Percentiles rank a stretch among this genome's conserved stretches.
phyloP scores from a whole-genome alignment of 2,797 vertebrate species.

The Pantherophis vulpinus region DNA sequence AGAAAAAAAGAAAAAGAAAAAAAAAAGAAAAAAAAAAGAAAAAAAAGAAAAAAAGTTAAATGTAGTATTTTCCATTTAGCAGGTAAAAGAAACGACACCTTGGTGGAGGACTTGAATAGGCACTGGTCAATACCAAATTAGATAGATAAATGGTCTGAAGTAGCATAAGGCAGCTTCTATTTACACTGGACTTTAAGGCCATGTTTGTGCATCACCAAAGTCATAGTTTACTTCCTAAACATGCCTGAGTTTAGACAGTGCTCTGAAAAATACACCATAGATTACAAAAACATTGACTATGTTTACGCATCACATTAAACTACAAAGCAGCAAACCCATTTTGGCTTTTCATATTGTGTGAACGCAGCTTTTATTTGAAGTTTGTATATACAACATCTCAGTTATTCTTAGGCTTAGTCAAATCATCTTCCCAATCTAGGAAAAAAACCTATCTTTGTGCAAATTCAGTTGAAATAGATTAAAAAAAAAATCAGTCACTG shows the following conservation, averaged over 20 bases:
- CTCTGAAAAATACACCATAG: background rate
- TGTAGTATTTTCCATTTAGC: background rate
- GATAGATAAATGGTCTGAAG: background rate
- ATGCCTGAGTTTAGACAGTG: background rate
- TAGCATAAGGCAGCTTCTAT: background rate
- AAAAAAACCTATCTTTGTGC: background rate
- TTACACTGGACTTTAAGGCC: background rate
- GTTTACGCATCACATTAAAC: background rate
- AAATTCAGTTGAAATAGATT: background rate
- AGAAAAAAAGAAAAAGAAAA: too few relatives aligned
- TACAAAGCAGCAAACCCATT: background rate
- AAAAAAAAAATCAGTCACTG: background rate
- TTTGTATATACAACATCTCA: background rate
- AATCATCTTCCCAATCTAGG: background rate
- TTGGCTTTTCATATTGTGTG: background rate
- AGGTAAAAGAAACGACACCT: background rate
- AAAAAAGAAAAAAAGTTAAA: background rate
- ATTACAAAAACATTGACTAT: background rate
- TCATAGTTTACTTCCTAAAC: background rate
- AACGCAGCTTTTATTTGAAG: background rate
- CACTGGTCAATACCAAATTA: background rate
- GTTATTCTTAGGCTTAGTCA: background rate
- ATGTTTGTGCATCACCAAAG: background rate
- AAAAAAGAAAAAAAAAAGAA: too few relatives aligned
- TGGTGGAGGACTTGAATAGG: background rate